A percentile compares a stretch with the other conserved stretches of the same genome.
Conservation (phyloP, 2,113 vertebrate species). For the Protobothrops mucrosquamatus region DNA sequence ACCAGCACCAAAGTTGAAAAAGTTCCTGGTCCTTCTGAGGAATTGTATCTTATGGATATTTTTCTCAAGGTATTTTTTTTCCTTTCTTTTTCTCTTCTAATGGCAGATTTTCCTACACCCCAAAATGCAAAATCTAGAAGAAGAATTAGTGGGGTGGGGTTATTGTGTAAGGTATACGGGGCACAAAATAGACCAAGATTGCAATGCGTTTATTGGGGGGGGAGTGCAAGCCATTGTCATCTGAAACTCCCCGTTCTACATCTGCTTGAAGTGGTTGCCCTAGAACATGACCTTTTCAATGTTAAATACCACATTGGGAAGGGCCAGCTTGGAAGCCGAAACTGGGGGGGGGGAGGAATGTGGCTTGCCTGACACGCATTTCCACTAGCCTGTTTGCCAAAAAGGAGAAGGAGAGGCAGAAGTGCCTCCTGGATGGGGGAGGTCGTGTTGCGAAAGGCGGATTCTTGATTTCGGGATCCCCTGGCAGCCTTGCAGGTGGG, state of each 20-base stretch:
- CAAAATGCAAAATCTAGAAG: not conserved
- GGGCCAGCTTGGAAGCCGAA: not conserved
- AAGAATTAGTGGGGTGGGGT: not conserved
- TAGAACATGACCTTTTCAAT: not conserved
- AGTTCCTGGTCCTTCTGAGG: not conserved
- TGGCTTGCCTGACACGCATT: slow-evolving; percentile 17
- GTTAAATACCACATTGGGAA: slow-evolving; percentile 12
- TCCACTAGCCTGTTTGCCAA: not conserved
- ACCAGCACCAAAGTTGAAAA: not conserved
- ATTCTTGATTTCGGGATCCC: not conserved
- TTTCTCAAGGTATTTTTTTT: not conserved
- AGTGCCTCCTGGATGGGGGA: not conserved
- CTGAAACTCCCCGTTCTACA: not conserved
- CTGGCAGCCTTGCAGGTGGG: not conserved
- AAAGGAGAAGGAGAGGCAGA: not conserved
- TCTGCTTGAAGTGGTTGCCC: not conserved
- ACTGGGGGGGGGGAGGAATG: not conserved
- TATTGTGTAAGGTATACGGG: not conserved
- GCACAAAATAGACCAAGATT: not conserved
- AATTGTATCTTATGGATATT: not conserved
- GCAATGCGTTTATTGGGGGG: not conserved
- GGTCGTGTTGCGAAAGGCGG: not conserved
- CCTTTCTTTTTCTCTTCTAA: not conserved
- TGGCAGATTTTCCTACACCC: not conserved
- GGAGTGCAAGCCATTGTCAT: not conserved